Evolutionary conservation across 2,113 vertebrate genomes (phyloP).

Genomic region (Hippolais icterina): DNA sequence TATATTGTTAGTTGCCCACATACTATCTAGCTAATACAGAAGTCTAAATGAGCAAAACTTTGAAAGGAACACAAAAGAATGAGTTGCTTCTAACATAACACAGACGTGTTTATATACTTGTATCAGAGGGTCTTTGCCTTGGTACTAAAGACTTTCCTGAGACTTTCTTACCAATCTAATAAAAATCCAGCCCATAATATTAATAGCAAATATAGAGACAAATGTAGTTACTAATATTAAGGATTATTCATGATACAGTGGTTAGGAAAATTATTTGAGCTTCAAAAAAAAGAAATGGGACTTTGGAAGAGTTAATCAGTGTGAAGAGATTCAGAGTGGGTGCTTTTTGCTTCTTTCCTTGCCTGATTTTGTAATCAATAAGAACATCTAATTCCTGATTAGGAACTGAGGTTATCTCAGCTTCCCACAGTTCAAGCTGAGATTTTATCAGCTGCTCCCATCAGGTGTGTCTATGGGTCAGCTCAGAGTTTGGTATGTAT

Average conservation of each 20-base stretch:
- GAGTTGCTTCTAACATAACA: neutral
- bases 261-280: neutral
- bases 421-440: neutral
- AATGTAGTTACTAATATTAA: neutral
- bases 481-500: neutral
- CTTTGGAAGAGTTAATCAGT: neutral
- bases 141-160: neutral
- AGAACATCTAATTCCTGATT: neutral
- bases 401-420: neutral
- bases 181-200: neutral
- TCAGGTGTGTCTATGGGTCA: neutral
- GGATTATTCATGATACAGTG: neutral
- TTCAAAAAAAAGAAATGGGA: neutral
- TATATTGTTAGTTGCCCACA: neutral
- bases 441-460: neutral
- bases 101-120: neutral
- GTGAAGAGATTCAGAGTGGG: neutral
- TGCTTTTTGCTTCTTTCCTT: neutral
- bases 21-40: neutral
- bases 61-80: neutral
- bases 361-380: neutral
- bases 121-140: neutral
- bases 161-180: neutral
- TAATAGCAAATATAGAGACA: neutral
- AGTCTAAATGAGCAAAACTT: neutral